These are phyloP conservation scores for Entosphenus tridentatus DNA, from an alignment of 2,113 vertebrate species.

Conservation along the genomic window DNA sequence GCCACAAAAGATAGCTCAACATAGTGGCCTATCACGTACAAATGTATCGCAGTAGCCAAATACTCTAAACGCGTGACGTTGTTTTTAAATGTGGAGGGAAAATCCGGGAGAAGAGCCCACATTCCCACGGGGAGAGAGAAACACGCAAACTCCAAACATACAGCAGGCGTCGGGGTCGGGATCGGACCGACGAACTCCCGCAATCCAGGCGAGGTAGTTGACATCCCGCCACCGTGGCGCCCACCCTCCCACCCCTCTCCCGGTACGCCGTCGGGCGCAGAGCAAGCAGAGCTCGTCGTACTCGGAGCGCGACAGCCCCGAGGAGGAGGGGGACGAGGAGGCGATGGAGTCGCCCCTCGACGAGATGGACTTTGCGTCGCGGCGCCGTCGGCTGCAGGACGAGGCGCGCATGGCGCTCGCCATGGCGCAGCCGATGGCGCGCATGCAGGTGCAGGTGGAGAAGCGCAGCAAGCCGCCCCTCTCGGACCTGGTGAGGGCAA, in stretches of 20 bases:
- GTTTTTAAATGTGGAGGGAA: too few species aligned
- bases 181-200: too few species aligned
- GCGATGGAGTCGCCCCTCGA: constrained; percentile 54
- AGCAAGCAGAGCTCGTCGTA: constrained; percentile 98
- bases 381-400: constrained; percentile 82
- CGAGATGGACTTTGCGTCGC: constrained; percentile 87
- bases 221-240: too few species aligned
- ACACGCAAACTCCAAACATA: too few species aligned
- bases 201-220: too few species aligned
- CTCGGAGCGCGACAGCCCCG: constrained; percentile 84
- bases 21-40: too few species aligned
- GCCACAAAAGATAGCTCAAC: too few species aligned
- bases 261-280: constrained; percentile 19
- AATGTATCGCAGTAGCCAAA: too few species aligned
- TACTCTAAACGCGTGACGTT: too few species aligned
- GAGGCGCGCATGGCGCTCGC: constrained; percentile 90
- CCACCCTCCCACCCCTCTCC: not conserved
- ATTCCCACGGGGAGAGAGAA: too few species aligned
- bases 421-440: constrained; percentile 98
- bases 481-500: constrained; percentile 58
- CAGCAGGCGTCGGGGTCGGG: too few species aligned
- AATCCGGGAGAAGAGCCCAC: too few species aligned
- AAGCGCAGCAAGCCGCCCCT: constrained; percentile 94
- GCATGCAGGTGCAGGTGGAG: constrained; percentile 98
- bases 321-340: constrained; percentile 24